A percentile compares a stretch with the other conserved stretches of the same genome.
These are phyloP conservation scores for Pasiphila rectangulata DNA, from an alignment of 2,888 invertebrate genomes.

Conservation along the genomic window DNA sequence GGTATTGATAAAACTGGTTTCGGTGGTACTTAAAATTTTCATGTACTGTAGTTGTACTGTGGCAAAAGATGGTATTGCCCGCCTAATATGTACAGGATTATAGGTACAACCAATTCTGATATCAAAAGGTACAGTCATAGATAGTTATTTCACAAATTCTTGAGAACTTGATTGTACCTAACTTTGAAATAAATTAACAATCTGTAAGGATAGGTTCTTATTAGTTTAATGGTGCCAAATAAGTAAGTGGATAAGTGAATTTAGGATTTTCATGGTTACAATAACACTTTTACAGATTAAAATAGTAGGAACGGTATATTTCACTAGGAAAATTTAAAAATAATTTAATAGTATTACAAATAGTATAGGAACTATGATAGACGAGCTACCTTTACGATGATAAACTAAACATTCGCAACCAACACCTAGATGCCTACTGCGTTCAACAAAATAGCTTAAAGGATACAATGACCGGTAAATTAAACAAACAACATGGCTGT, in stretches of 20 bases:
- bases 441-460: slow-evolving; percentile 62
- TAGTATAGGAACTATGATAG: slow-evolving; percentile 81
- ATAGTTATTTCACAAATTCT: slow-evolving; percentile 1
- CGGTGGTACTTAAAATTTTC: neutral
- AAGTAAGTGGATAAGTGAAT: slow-evolving; percentile 48
- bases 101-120: slow-evolving; percentile 31
- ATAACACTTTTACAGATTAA: slow-evolving; percentile 70
- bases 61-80: neutral
- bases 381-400: slow-evolving; percentile 73
- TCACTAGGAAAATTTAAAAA: slow-evolving; percentile 79
- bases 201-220: slow-evolving; percentile 25
- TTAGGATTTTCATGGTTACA: slow-evolving; percentile 51
- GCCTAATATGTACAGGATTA: slow-evolving; percentile 9
- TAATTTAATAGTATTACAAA: slow-evolving; percentile 73
- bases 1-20: neutral
- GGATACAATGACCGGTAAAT: slow-evolving; percentile 55
- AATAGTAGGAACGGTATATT: slow-evolving; percentile 80
- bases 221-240: slow-evolving; percentile 43
- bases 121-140: no score
- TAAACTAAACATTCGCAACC: slow-evolving; percentile 70
- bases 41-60: neutral
- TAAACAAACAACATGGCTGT: slow-evolving; percentile 75
- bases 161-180: slow-evolving; percentile 37
- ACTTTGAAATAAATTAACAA: slow-evolving; percentile 41
- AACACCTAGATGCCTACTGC: slow-evolving; percentile 62